phyloP scores from a whole-genome alignment of 1,140 invertebrate species.

The Helicoverpa zea region DNA sequence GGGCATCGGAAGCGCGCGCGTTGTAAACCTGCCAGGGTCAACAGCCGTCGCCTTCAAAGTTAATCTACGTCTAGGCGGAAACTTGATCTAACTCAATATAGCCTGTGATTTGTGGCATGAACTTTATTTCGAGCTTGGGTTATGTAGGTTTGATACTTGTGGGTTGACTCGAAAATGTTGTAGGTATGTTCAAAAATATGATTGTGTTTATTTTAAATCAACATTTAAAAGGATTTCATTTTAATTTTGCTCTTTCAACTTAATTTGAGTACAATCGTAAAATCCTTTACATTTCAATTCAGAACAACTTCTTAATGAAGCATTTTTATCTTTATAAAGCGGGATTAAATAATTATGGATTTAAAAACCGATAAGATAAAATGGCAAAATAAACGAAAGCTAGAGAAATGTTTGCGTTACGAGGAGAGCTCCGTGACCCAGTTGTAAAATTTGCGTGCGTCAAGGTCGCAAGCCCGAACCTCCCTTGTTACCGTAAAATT shows the following conservation, averaged over 20 bases:
- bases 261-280: not conserved
- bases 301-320: no score
- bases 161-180: no score
- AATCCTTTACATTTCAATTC: no score
- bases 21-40: constrained; percentile 61
- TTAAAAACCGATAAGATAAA: constrained; percentile 26
- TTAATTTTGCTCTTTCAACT: not conserved
- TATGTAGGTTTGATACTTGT: no score
- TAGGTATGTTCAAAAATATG: no score
- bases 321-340: not conserved
- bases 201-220: not conserved
- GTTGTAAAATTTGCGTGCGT: constrained; percentile 31
- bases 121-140: no score
- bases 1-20: constrained; percentile 30
- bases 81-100: constrained; percentile 23
- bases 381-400: constrained; percentile 17
- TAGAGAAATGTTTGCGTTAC: constrained; percentile 2
- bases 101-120: constrained; percentile 5
- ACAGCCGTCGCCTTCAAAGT: constrained; percentile 52
- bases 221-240: not conserved
- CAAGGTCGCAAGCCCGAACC: constrained; percentile 17
- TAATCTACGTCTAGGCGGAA: constrained; percentile 36
- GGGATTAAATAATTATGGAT: constrained; percentile 24
- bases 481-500: not conserved
- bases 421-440: constrained; percentile 15